A percentile compares a stretch with the other conserved stretches of the same genome.
These are phyloP conservation scores for Gila orcuttii DNA, from an alignment of 2,113 vertebrate genomes.

Conservation along the genomic window DNA sequence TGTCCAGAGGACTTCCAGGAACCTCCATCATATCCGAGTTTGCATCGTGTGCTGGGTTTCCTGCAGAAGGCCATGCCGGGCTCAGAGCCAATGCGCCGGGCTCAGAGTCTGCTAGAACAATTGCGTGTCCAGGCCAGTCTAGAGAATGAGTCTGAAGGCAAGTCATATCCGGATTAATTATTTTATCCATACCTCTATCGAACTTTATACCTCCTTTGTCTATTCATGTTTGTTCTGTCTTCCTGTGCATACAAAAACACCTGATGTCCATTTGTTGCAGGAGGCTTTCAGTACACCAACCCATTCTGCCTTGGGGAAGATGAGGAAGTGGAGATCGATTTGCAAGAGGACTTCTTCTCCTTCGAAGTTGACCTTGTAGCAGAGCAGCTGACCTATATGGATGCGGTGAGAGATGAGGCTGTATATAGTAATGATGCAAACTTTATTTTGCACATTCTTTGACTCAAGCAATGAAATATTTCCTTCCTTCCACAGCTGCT, in stretches of 20 bases:
- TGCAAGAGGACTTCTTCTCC: slow-evolving; percentile 83
- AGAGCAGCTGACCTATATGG: slow-evolving; percentile 95
- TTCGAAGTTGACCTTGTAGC: slow-evolving; percentile 88
- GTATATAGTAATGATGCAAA: not conserved
- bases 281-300: slow-evolving; percentile 74
- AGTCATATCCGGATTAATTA: not conserved
- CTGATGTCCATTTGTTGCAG: slow-evolving; percentile 65
- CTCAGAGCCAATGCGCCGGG: slow-evolving; percentile 84
- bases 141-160: slow-evolving; percentile 80
- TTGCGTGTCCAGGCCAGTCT: slow-evolving; percentile 78
- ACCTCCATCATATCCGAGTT: slow-evolving; percentile 82
- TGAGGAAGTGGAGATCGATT: slow-evolving; percentile 78
- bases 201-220: slow-evolving; percentile 1
- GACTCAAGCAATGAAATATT: not conserved
- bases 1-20: slow-evolving; percentile 93
- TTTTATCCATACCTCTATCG: not conserved
- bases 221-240: not conserved
- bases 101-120: slow-evolving; percentile 85
- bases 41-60: slow-evolving; percentile 84
- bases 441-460: not conserved
- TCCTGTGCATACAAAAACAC: not conserved
- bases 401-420: slow-evolving; percentile 79
- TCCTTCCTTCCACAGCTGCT: slow-evolving; percentile 76
- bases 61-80: slow-evolving; percentile 81
- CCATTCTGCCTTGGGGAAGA: slow-evolving; percentile 80